A percentile compares a stretch with the other conserved stretches of the same genome.
These are phyloP conservation scores for Pipistrellus pipistrellus DNA, from an alignment of 2,797 vertebrate species.

Conservation along the genomic window DNA sequence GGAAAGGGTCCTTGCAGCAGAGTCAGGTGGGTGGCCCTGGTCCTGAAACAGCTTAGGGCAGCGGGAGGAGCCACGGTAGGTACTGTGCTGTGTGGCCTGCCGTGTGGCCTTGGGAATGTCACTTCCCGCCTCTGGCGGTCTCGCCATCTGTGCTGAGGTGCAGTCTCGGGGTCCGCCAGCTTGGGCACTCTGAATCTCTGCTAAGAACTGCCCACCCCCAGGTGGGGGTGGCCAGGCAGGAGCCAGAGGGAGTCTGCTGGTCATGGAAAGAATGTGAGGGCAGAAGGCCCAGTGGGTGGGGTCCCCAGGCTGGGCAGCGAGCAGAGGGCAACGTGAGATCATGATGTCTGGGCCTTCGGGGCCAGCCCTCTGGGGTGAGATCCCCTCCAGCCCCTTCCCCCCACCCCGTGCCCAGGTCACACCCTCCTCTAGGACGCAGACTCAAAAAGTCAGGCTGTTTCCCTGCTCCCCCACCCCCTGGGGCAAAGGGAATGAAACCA, in stretches of 20 bases:
- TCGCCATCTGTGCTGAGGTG: not conserved
- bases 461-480: not conserved
- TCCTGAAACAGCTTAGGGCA: not conserved
- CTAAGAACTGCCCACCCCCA: not conserved
- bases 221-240: constrained; percentile 2
- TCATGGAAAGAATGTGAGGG: constrained; percentile 74
- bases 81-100: constrained; percentile 26
- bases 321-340: constrained; percentile 62
- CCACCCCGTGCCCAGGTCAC: not conserved
- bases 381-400: not conserved
- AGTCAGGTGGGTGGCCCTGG: not conserved
- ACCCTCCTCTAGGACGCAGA: not conserved
- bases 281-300: constrained; percentile 68
- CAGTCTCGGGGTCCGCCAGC: not conserved
- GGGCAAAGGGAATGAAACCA: not conserved
- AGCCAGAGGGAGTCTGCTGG: constrained; percentile 43
- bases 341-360: constrained; percentile 54
- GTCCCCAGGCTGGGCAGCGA: not conserved
- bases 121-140: not conserved
- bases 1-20: not conserved
- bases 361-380: not conserved
- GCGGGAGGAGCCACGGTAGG: not conserved
- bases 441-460: not conserved
- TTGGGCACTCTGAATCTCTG: not conserved
- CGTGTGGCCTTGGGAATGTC: not conserved